These are phyloP conservation scores for Otolemur garnettii DNA, from an alignment of 2,113 vertebrate genomes.

Conservation along the genomic window DNA sequence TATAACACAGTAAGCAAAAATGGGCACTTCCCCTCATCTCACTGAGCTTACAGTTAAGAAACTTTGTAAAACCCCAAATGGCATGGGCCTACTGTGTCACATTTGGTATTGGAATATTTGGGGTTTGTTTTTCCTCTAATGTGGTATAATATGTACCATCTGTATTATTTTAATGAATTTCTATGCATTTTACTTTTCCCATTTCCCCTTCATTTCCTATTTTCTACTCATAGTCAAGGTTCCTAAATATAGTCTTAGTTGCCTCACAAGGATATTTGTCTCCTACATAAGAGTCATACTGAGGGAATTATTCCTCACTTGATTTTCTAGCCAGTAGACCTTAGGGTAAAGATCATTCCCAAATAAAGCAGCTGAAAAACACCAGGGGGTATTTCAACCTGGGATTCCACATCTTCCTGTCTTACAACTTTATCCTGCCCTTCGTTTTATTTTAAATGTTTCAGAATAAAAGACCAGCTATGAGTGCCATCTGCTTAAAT, in stretches of 20 bases:
- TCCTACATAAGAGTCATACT: background rate
- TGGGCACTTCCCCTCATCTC: background rate
- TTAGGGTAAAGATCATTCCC: background rate
- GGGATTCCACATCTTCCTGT: background rate
- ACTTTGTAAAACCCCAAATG: background rate
- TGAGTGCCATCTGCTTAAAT: conserved; percentile 38
- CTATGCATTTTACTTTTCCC: background rate
- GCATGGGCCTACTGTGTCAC: background rate
- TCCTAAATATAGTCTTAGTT: background rate
- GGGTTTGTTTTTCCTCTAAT: background rate
- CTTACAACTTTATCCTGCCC: conserved; percentile 14
- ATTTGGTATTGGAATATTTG: background rate
- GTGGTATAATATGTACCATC: too few species aligned
- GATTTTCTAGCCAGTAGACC: background rate
- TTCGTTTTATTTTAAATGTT: conserved; percentile 36
- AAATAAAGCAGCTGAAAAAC: background rate
- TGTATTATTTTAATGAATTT: background rate
- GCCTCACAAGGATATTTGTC: background rate
- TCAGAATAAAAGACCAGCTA: conserved; percentile 34
- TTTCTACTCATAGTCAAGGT: background rate
- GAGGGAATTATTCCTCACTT: background rate
- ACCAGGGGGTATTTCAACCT: background rate
- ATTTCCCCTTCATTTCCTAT: background rate
- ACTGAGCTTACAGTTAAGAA: background rate
- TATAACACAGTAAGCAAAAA: background rate